Evolutionary conservation across 1,140 invertebrate species (phyloP).

Genomic region (Euglossa dilemma): DNA sequence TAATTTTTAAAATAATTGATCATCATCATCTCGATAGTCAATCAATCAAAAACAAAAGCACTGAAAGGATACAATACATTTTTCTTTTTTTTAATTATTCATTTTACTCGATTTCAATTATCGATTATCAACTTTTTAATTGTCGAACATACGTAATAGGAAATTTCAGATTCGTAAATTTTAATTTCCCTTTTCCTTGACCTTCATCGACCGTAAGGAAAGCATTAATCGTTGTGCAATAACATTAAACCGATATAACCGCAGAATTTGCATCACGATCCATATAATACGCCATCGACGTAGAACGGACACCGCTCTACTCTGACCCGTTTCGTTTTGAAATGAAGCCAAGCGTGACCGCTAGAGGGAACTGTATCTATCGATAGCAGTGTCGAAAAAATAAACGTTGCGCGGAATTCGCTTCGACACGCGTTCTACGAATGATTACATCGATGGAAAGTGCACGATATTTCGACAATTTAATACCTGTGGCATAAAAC

Average conservation of each 20-base stretch:
- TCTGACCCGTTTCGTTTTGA: not conserved
- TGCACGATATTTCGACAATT: not conserved
- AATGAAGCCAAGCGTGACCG: not conserved
- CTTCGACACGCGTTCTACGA: not conserved
- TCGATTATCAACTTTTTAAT: too few relatives aligned
- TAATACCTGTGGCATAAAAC: too few relatives aligned
- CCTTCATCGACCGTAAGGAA: not conserved
- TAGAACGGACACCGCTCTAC: not conserved
- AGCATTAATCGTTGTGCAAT: not conserved
- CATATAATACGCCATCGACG: not conserved
- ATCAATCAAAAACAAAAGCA: too few relatives aligned
- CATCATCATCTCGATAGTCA: too few relatives aligned
- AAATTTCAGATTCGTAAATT: not conserved
- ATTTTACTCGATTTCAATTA: too few relatives aligned
- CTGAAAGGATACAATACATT: too few relatives aligned
- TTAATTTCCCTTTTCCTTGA: not conserved
- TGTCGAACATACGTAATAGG: too few relatives aligned
- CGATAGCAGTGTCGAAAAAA: not conserved
- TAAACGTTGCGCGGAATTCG: not conserved
- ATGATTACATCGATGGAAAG: not conserved
- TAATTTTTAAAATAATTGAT: too few relatives aligned
- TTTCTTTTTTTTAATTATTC: too few relatives aligned
- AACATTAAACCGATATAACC: not conserved
- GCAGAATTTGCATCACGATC: not conserved
- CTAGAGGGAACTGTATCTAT: not conserved